A percentile compares a stretch with the other conserved stretches of the same genome.
Evolutionary conservation across 1,140 invertebrate species (phyloP).

Genomic region (Monomorium pharaonis): DNA sequence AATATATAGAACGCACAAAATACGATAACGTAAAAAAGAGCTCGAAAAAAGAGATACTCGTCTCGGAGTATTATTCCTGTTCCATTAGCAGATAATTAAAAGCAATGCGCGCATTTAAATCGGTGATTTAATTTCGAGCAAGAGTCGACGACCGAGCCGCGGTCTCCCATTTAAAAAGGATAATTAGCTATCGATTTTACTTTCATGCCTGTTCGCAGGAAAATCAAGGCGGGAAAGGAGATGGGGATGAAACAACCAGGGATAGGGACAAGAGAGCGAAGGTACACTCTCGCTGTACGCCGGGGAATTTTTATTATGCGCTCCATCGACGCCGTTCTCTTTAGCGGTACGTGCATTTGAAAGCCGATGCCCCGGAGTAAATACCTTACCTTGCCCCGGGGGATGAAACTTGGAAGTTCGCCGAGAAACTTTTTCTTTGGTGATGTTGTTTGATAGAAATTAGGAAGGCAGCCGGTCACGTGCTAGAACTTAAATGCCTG

Average conservation of each 20-base stretch:
- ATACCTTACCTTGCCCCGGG: background rate
- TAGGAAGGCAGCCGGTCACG: conserved; percentile 27
- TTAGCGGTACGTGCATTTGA: conserved; percentile 52
- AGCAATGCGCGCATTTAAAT: conserved; percentile 29
- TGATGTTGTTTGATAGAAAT: conserved; percentile 54
- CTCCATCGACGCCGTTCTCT: conserved; percentile 33
- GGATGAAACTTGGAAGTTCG: conserved; percentile 23
- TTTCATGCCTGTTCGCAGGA: background rate
- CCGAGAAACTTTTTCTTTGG: conserved; percentile 28
- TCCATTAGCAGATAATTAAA: conserved; percentile 43
- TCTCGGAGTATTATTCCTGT: conserved; percentile 32
- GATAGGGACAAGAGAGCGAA: background rate
- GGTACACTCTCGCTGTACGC: background rate
- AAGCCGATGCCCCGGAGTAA: conserved; percentile 29
- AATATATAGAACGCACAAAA: background rate
- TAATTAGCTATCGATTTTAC: conserved; percentile 42
- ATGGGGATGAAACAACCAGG: background rate
- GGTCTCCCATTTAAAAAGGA: conserved; percentile 20
- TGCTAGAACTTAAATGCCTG: conserved; percentile 13
- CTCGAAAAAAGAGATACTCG: background rate
- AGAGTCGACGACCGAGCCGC: background rate
- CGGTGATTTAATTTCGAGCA: conserved; percentile 24
- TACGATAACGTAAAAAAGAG: no score
- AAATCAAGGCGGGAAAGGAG: background rate
- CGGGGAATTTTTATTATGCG: conserved; percentile 54